Evolutionary conservation across 2,888 invertebrate genomes (phyloP), one percentile per base, ranked within the genome.

Genomic region (Schrankia costaestrigalis): DNA sequence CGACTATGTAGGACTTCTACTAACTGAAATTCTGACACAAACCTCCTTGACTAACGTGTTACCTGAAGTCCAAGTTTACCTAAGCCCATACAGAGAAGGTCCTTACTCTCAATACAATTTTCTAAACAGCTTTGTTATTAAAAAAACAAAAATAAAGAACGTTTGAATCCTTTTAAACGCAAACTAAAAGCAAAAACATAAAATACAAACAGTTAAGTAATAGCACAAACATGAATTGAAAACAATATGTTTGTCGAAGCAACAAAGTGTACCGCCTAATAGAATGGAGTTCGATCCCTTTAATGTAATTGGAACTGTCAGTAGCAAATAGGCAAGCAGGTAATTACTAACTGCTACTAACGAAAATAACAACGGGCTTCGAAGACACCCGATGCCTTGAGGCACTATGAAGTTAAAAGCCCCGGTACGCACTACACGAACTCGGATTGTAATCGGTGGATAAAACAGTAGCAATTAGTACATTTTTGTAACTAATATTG

Each of bases 221-320:
- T 53, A 60, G 56, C 50, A 63, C 44, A 59, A 56, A 55, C 45
- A 50, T 46, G 39, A 40, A 54, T 52, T 63, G 63, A 64, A 70
- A 71, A 68, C 71, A 71, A 70, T 71, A 59, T 59, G 55, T 57
- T 62, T 54, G 61, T 58, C 49, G 43, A 58, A 63, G 62, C 63
- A 65, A 68, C 69, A 63, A 66, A 69, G 63, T 67, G 62, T 67
- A 53, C 62, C 63, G 60, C 56, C 66, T 71, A 74, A 78, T 73
- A 67, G 71, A 71, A 71, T 68, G 51, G 63, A 63, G 64, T 71
- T 71, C 72, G 70, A 77, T 74, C 72, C 71, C 69, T 77, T 74
- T 72, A 74, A 71, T 76, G 76, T 83, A 85, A 86, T 84, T 82
- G 83, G 77, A 84, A 76, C 78, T 83, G 84, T 85, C 85, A 78